These are phyloP conservation scores for Chloropsis cyanopogon DNA, from an alignment of 2,113 vertebrate genomes.

Conservation along the genomic window DNA sequence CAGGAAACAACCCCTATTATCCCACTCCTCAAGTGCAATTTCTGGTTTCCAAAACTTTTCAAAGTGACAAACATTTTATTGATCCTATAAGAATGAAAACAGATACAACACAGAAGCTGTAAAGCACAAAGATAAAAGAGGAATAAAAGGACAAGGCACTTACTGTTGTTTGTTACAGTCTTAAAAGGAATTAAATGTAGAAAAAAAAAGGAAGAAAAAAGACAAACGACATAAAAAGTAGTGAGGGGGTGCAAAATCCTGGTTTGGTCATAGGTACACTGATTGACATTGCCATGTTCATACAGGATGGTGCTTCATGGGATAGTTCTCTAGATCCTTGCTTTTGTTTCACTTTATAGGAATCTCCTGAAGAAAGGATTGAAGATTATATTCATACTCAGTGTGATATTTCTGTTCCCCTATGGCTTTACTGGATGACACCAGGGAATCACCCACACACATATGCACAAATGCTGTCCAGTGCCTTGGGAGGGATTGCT, in stretches of 20 bases:
- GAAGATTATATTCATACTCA: neutral
- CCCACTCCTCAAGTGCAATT: neutral
- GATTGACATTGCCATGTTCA: neutral
- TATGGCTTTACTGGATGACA: neutral
- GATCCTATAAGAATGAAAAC: constrained; percentile 39
- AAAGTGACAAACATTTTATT: constrained; percentile 20
- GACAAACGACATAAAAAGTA: neutral
- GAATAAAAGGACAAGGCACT: constrained; percentile 53
- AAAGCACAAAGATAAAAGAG: constrained; percentile 41
- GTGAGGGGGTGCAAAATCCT: neutral
- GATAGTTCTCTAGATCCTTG: neutral
- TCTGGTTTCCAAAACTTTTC: constrained; percentile 22
- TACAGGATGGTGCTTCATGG: neutral
- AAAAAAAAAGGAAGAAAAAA: neutral
- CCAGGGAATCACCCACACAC: neutral
- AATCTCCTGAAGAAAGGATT: neutral
- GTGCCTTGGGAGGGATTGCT: neutral
- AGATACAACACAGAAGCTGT: constrained; percentile 9
- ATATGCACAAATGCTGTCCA: neutral
- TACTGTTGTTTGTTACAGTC: constrained; percentile 30
- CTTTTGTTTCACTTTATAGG: neutral
- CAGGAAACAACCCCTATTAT: neutral
- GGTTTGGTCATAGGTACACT: neutral
- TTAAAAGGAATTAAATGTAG: constrained; percentile 26
- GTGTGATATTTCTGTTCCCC: neutral